Base-by-base conservation (phyloP, 1,140 invertebrate genomes). In the Drosophila melanica region DNA sequence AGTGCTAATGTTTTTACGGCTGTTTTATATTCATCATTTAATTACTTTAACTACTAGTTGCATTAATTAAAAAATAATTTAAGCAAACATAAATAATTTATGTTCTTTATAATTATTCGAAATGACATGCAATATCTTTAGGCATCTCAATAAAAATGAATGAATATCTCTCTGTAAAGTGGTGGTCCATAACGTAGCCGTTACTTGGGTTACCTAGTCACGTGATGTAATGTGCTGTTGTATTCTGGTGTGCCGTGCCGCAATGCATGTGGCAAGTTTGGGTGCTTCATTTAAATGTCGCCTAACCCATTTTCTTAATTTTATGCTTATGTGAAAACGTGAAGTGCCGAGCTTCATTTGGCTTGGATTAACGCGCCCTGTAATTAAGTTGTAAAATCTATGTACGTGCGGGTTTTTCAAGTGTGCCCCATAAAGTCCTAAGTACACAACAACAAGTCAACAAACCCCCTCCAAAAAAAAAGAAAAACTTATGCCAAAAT, bases 331-430 rank as follows among this genome's bases (percentile, higher is more conserved):
- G 79, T 48, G 55, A 55, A 82, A 75, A 64, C 57, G 58, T 44
- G 75, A 60, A 66, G 39, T 55, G 69, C 10, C 20, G 23, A 58
- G 80, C 80, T 79, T 79, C 66, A 84, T 84, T 79, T 79, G 76
- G 63, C 64, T 82, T 62, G 74, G 66, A 84, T 85, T 79, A 79
- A 76, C 41, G 64, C 64, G 67, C 54, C 73, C 63, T 67, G 73
- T 85, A 84, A 84, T 84, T 84, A 84, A 85, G 81, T 84, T 84
- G 81, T 84, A 77, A 85, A 85, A 74, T 71, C 81, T 84, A 85
- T 72, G 50, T 72, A 65, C 48, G 77, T 85, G 80, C 55, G 59
- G 48, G 14, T 47, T 67, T 58, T 64, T 71, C 54, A 75, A 82
- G 64, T 55, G 48, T 75, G 41, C 30, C 47, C 50, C 71, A 77